phyloP scores from a whole-genome alignment of 2,888 invertebrate species.

The Schizotus pectinicornis region DNA sequence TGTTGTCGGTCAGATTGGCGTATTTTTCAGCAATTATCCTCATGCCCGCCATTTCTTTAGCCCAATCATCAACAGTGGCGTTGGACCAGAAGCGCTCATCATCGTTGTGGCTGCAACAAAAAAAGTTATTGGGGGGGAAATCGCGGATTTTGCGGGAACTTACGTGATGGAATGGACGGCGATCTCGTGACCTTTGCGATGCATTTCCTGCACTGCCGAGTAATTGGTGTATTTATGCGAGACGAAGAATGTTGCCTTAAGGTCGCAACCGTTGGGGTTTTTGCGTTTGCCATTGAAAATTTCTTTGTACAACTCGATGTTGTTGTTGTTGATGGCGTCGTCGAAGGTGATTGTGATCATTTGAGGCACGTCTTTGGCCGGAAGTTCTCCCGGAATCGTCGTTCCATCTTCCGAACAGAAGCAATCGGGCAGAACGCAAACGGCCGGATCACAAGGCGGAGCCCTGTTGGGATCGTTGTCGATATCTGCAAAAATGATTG shows the following conservation, averaged over 20 bases:
- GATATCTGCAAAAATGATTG: constrained; percentile 69
- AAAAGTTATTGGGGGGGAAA: neutral
- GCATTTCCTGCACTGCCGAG: constrained; percentile 89
- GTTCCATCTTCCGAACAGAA: constrained; percentile 95
- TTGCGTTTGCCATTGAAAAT: constrained; percentile 88
- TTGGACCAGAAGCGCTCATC: constrained; percentile 94
- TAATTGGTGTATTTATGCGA: constrained; percentile 95
- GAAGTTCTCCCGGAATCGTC: constrained; percentile 82
- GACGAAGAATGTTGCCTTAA: constrained; percentile 90
- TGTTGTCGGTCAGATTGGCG: constrained; percentile 88
- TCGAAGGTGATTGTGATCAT: constrained; percentile 95
- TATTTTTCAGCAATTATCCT: constrained; percentile 89
- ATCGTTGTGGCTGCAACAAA: constrained; percentile 77
- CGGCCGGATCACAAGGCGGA: constrained; percentile 84
- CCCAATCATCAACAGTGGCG: constrained; percentile 91
- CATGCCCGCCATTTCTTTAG: constrained; percentile 94
- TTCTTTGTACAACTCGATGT: constrained; percentile 91
- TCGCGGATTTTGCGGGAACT: constrained; percentile 57
- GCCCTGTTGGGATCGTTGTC: constrained; percentile 94
- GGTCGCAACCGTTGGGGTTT: constrained; percentile 93
- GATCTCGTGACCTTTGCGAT: constrained; percentile 91
- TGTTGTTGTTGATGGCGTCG: constrained; percentile 94
- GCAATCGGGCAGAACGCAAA: constrained; percentile 89
- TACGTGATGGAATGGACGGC: constrained; percentile 93
- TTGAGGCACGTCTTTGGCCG: constrained; percentile 85